Conservation (phyloP, 2,113 vertebrate genomes). For the Cottus gobio region DNA sequence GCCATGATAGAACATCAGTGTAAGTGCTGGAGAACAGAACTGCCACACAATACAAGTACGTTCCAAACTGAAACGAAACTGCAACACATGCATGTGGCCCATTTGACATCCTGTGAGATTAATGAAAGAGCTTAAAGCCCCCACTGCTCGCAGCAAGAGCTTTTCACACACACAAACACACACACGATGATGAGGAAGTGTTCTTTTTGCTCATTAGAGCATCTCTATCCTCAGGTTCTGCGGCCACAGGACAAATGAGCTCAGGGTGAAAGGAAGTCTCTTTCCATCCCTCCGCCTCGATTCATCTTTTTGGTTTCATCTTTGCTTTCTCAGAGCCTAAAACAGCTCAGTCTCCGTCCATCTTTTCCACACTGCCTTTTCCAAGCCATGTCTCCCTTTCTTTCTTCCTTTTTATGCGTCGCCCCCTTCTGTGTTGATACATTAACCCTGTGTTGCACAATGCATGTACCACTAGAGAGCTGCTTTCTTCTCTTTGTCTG, state of each 20-base stretch:
- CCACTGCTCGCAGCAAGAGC: constrained; percentile 7
- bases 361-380: constrained; percentile 35
- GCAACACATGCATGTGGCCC: constrained; percentile 17
- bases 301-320: constrained; percentile 52
- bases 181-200: constrained; percentile 13
- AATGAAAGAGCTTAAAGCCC: constrained; percentile 17
- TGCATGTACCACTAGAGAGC: constrained; percentile 9
- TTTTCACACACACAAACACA: constrained; percentile 14
- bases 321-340: constrained; percentile 14
- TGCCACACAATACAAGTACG: not conserved
- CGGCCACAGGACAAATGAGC: constrained; percentile 53
- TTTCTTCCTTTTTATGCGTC: constrained; percentile 26
- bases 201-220: constrained; percentile 54
- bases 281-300: constrained; percentile 21
- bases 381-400: constrained; percentile 1
- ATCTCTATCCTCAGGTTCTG: constrained; percentile 42
- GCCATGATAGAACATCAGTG: constrained; percentile 1
- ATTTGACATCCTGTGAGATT: constrained; percentile 40
- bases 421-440: constrained; percentile 25
- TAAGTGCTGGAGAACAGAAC: not conserved
- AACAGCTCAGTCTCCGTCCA: constrained; percentile 30
- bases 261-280: constrained; percentile 36
- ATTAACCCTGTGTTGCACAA: constrained; percentile 37
- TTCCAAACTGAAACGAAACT: constrained; percentile 7
- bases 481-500: constrained; percentile 26